Base-by-base conservation (phyloP, 2,888 invertebrate species). In the Chalcosyrphus nemorum region DNA sequence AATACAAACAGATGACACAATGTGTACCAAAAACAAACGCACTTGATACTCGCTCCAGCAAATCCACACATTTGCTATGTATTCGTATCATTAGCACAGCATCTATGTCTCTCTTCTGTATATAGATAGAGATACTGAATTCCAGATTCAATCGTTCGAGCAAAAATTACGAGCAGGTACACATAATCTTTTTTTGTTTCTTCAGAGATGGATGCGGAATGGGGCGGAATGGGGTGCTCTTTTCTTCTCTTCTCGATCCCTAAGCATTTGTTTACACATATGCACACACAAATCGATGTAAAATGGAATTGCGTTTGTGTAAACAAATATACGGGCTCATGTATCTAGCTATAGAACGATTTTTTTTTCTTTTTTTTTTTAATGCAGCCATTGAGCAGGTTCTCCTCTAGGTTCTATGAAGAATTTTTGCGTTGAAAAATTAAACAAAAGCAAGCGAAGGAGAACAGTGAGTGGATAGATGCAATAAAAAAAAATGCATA, bases 1-100 rank as follows among this genome's bases (percentile, higher is more conserved):
- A 82, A 82, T 82, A 77, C 77, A 77, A 65, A 47, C 61, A 61
- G 77, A 77, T 71, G 82, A 72, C 82, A 81, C 82, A 81, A 65
- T 77, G 76, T 66, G 65, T 57, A 65, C 65, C 71, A 77, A 76
- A 54, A n/a, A 71, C 65, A 77, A 77, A 82, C 77, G 77, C 72
- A 82, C 72, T 72, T 77, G 76, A 77, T 71, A 32, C 54, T 35
- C 63, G 32, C 32, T 54, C 45, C 13, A 11, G 27, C 56, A 19
- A 29, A 27, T 52, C 50, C 32, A 52, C 72, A 27, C 38, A 71
- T 38, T 56, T n/a, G 61, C 61, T 71, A 7, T 41, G n/a, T n/a
- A n/a, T n/a, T n/a, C n/a, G n/a, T n/a, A 47, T 63, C 71, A 63
- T 47, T 71, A 50, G 57, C 65, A 43, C 63, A 70, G 41, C 38